A percentile compares a stretch with the other conserved stretches of the same genome.
Evolutionary conservation across 2,888 invertebrate genomes (phyloP).

Genomic region (Drosophila paucipuncta): DNA sequence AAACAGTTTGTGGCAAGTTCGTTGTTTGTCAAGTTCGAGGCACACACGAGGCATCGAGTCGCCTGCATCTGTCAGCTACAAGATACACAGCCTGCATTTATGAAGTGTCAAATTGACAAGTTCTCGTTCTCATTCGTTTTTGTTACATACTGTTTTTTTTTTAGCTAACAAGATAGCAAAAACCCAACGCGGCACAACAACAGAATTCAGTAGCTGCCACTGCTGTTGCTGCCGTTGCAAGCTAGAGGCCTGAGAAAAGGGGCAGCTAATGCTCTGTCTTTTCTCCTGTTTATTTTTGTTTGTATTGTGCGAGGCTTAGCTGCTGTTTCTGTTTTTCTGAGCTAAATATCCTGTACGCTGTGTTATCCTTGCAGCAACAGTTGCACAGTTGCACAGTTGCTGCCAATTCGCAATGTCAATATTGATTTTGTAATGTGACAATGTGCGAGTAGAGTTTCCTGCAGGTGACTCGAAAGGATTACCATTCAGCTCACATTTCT

Average conservation of each 20-base stretch:
- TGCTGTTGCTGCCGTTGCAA: neutral
- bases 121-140: conserved; percentile 41
- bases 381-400: no score
- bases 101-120: conserved; percentile 81
- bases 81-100: conserved; percentile 65
- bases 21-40: conserved; percentile 76
- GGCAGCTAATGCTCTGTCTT: conserved; percentile 18
- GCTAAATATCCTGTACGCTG: conserved; percentile 27
- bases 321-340: conserved; percentile 31
- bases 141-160: conserved; percentile 37
- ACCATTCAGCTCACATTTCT: neutral
- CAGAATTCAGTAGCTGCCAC: conserved; percentile 24
- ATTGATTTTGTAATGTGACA: conserved; percentile 68
- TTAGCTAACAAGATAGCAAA: conserved; percentile 65
- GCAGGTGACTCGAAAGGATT: conserved; percentile 32
- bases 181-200: conserved; percentile 34
- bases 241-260: conserved; percentile 27
- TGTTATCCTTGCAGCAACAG: conserved; percentile 42
- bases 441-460: conserved; percentile 19
- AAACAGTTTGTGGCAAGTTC: conserved; percentile 49
- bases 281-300: conserved; percentile 61
- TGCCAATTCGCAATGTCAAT: conserved; percentile 59
- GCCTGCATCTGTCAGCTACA: conserved; percentile 73
- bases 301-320: conserved; percentile 46
- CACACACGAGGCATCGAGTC: conserved; percentile 35